These are phyloP conservation scores for Drosophila quadrilineata DNA, from an alignment of 1,140 invertebrate genomes.

Conservation along the genomic window DNA sequence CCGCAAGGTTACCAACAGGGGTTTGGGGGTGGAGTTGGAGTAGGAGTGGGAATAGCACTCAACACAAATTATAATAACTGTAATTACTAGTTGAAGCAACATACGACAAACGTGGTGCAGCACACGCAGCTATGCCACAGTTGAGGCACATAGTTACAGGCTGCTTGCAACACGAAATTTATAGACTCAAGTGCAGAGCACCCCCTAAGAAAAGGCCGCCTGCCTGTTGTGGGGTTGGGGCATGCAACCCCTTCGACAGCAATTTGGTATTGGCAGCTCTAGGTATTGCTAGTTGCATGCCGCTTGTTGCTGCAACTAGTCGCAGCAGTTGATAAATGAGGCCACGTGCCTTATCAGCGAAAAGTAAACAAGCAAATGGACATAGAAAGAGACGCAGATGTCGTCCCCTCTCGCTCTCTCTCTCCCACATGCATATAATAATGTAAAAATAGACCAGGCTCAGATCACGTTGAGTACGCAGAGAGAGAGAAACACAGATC, in stretches of 20 bases:
- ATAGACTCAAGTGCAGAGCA: conserved; percentile 59
- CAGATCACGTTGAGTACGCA: conserved; percentile 50
- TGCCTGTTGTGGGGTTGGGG: conserved; percentile 17
- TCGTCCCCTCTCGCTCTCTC: too few species aligned
- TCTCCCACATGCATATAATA: not conserved
- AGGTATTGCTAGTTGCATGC: conserved; percentile 60
- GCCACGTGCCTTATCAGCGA: conserved; percentile 74
- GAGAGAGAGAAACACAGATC: too few species aligned
- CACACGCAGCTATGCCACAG: not conserved
- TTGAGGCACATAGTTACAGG: conserved; percentile 35
- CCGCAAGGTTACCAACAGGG: too few species aligned
- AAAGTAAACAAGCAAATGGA: conserved; percentile 59
- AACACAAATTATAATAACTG: conserved; percentile 79
- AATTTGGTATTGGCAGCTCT: conserved; percentile 32
- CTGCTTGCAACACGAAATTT: conserved; percentile 66
- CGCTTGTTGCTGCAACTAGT: conserved; percentile 62
- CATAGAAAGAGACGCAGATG: conserved; percentile 12
- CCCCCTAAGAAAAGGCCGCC: conserved; percentile 27
- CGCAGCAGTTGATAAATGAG: conserved; percentile 67
- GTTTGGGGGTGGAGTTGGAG: not conserved
- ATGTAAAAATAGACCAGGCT: conserved; percentile 55
- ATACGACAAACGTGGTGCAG: not conserved
- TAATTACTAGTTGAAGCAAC: conserved; percentile 59
- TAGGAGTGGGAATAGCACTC: conserved; percentile 43
- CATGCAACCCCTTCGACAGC: conserved; percentile 37